Base-by-base conservation (phyloP, 2,113 vertebrate species). In the Tetrax tetrax region DNA sequence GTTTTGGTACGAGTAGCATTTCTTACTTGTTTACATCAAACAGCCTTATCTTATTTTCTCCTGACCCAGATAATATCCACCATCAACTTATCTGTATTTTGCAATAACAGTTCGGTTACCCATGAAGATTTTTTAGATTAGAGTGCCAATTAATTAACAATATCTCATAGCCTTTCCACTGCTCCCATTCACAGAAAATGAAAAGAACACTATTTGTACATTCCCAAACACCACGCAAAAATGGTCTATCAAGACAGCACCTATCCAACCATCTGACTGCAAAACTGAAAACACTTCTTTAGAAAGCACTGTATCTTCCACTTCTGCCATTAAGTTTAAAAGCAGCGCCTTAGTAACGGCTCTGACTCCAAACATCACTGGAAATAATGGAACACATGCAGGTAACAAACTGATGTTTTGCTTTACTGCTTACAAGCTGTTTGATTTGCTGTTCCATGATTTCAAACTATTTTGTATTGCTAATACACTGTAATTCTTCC, bases 151-250 rank as follows among this genome's bases (percentile, higher is more conserved):
- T 35, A 31, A 41, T 59, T 87, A 72, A 14, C 12, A 48, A 0
- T 43, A 61, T 80, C 19, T 89, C 64, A 86, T 4, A 75, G 16
- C 4, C 37, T 79, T 79, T 68, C 77, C 41, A 87, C 54, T 97
- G 19, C 59, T 96, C 68, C 38, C 81, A 47, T 76, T 94, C 92
- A 84, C 93, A 98, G 98, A 98, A 96, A 96, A 98, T 80, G 97
- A 97, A 76, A 94, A 71, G 37, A 93, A 56, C 24, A 98, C 98
- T 33, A 43, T 9, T 19, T 98, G 98, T 71, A 91, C 25, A 13
- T 48, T 90, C 11, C 97, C 95, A 83, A 83, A 95, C 23, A 84
- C 16, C 22, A 48, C 23, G 41, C 84, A 93, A 80, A 50, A 51
- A 43, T 38, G 82, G 31, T 91, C 71, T 48, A 97, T 98, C 90